Evolutionary conservation across 2,888 invertebrate genomes (phyloP).

Genomic region (Drosophila formosana): DNA sequence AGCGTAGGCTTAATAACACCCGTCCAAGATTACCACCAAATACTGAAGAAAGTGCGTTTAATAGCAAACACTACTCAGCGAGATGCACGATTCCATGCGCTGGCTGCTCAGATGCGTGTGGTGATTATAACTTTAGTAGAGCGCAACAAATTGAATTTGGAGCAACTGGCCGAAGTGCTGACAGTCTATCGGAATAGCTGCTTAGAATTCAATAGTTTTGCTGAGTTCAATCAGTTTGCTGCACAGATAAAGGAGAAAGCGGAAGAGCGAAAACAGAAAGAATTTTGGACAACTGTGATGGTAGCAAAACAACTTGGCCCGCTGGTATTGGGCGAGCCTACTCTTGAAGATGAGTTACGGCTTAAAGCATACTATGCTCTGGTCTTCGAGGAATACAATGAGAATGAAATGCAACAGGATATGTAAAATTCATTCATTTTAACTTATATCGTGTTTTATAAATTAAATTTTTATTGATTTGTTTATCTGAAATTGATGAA

Average conservation of each 20-base stretch:
- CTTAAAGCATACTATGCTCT: slow-evolving; percentile 68
- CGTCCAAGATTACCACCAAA: slow-evolving; percentile 87
- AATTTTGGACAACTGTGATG: slow-evolving; percentile 81
- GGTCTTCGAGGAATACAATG: background rate
- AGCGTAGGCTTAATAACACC: slow-evolving; percentile 88
- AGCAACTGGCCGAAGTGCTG: slow-evolving; percentile 77
- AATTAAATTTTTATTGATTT: slow-evolving; percentile 4
- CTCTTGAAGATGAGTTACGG: slow-evolving; percentile 72
- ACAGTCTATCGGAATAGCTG: slow-evolving; percentile 73
- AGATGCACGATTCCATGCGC: slow-evolving; percentile 74
- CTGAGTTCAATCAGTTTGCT: slow-evolving; percentile 82
- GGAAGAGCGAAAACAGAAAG: slow-evolving; percentile 51
- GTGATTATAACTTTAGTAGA: slow-evolving; percentile 78
- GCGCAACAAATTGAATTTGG: slow-evolving; percentile 62
- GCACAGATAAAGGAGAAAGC: slow-evolving; percentile 67
- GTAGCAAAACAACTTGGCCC: slow-evolving; percentile 79
- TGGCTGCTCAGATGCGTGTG: slow-evolving; percentile 79
- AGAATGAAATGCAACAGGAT: slow-evolving; percentile 7
- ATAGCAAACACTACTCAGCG: slow-evolving; percentile 68
- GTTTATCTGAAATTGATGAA: slow-evolving; percentile 9
- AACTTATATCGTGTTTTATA: slow-evolving; percentile 2
- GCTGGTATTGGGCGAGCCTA: slow-evolving; percentile 69
- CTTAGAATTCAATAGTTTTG: slow-evolving; percentile 74
- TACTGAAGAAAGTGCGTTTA: slow-evolving; percentile 84
- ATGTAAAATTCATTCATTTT: background rate